Base-by-base conservation (phyloP, 2,888 invertebrate genomes). In the Rhorus exstirpatorius region DNA sequence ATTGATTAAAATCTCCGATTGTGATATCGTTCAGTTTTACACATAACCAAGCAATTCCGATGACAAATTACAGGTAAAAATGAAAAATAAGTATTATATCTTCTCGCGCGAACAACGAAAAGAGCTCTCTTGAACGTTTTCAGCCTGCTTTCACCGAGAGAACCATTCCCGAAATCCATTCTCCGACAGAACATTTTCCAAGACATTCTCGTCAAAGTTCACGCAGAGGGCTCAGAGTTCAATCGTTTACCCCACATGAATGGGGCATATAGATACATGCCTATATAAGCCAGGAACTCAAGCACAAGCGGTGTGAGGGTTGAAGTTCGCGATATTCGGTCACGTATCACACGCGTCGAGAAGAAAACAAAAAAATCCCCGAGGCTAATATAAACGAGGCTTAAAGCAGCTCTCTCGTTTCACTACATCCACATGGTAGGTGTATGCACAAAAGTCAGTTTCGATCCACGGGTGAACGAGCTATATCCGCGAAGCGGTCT, bases 381-480 rank as follows among this genome's bases (percentile, higher is more conserved):
- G 61, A 53, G 46, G 74, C 80, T 80, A 70, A 80, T 63, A 61
- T 70, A 80, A 71, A 76, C 81, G 76, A 67, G 58, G 61, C 81
- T 76, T 46, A 75, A 65, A 65, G 71, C 19, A 35, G 76, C 65
- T 58, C 3, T 14, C 8, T 17, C 46, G 58, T 46, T 1, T 12
- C 8, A 53, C 55, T 58, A 12, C 7, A 12, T 71, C 41, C 65
- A 14, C 49, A 51, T 35, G 6, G 44, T 58, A 58, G 14, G 26
- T 58, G 10, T 14, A 26, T 38, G 14, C 21, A 68, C 38, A 38
- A 41, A 58, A 14, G 35, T n/a, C n/a, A 17, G 41, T 53, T 71
- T 71, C 55, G 41, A 71, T 58, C 70, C 44, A 21, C 21, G 49
- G 31, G 4, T 10, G 41, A 71, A 24, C 26, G 26, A 12, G 55